Evolutionary conservation across 2,888 invertebrate species (phyloP), one percentile per base, ranked within the genome.

Genomic region (Mechanitis mazaeus): DNA sequence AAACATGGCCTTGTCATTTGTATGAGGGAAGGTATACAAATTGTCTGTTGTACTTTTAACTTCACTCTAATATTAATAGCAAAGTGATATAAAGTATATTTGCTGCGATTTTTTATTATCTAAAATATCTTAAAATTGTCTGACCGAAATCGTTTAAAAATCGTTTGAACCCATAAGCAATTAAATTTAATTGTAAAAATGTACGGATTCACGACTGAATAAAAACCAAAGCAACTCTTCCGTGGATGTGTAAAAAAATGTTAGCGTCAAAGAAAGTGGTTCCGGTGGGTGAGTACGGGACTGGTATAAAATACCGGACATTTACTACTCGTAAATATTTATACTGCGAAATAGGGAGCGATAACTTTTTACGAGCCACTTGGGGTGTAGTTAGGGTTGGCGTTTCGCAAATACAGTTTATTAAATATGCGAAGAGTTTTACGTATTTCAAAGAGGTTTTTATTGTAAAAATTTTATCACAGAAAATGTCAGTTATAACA

Each of bases 251-350:
- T 59, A 65, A 61, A 65, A 69, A 71, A 72, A 67, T 66, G 65
- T 66, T 69, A 56, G 67, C 66, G 66, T 68, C 59, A 68, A 70
- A 65, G 71, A 72, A 72, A 71, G 68, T 69, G 62, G 69, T 68
- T 72, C 69, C 70, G 70, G 67, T 66, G 65, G 64, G 61, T 59
- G 63, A 56, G 63, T 62, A 59, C 59, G 33, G 60, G 57, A 62
- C 65, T 65, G 70, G 67, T 74, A 73, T 75, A 75, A 75, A 78
- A 64, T 73, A 73, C 72, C 71, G 75, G 74, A 74, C 77, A 76
- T 82, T 81, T 78, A 78, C 73, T 69, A 75, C 73, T 77, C 76
- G 74, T 83, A 81, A 85, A 82, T 81, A 82, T 83, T 83, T 79
- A 78, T 74, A 72, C 71, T 71, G 71, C 72, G 71, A 74, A 77